Evolutionary conservation across 1,140 invertebrate genomes (phyloP), one percentile per base, ranked within the genome.

Genomic region (Drosophila subpulchrella): DNA sequence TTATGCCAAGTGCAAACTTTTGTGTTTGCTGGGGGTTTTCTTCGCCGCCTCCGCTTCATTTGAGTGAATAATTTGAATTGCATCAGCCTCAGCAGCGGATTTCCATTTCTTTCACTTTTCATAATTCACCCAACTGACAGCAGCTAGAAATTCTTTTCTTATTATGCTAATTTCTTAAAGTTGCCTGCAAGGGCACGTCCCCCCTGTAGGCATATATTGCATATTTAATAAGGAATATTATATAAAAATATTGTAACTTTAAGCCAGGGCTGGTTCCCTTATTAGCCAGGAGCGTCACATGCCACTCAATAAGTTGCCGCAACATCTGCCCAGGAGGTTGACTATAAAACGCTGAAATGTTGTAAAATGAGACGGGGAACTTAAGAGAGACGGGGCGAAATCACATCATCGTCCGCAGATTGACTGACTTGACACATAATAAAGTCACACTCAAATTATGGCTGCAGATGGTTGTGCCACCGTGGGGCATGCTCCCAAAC

Each of bases 51-150:
- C 42, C 66, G 75, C 84, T 89, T 88, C 80, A 88, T 88, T 88
- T 88, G 80, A 88, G 76, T 88, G 84, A 89, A 84, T 89, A 88
- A 88, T 89, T 89, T 88, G 84, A 89, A 89, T 88, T 88, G 84
- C 84, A 88, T 72, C 76, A 76, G 73, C 54, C 50, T 47, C 53
- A 51, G 48, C 54, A 58, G 54, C 48, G 60, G 75, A 83, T 83
- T 83, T 83, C 66, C 79, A 46, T 80, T 67, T 76, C 63, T 65
- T 51, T 54, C 20, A 67, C 70, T 72, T 72, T 75, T 80, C 63
- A 74, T 83, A 83, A 83, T 75, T 75, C 70, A 48, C 10, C 72
- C 42, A 48, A 79, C 63, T 84, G 84, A 88, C 83, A 78, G 79
- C 50, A 32, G 79, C 51, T 61, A 50, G 63, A 75, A 82, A 53